Evolutionary conservation across 2,888 invertebrate species (phyloP), one percentile per base, ranked within the genome.

Genomic region (Leucophenga montana): DNA sequence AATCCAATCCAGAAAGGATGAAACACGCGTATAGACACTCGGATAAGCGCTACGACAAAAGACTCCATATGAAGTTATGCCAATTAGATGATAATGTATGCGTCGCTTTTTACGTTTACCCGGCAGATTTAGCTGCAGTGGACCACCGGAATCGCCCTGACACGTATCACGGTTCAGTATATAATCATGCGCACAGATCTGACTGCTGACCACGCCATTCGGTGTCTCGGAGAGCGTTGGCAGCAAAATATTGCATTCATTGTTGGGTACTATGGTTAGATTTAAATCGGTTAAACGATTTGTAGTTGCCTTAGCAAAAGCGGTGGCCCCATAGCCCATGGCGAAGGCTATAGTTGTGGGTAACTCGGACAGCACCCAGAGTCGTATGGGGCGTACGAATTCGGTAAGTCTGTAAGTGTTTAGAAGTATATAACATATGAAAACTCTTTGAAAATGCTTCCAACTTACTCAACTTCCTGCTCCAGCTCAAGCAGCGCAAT

Each of bases 261-360:
- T 77, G 46, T 88, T 88, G 3, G 82, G 70, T 14, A 88, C 75
- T 1, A 88, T 77, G 1, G 86, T 85, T 70, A 87, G 75, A 72
- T 86, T 86, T 3, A 87, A 73, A 65, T 86, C 78, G 1, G 87
- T 87, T 27, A 88, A 77, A 0, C 85, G 83, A 74, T 88, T 84
- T 0, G 89, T 85, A 61, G 79, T 80, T 22, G 77, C 73, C 66
- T 83, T 85, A 57, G 80, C 90, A 72, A 89, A 91, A 72, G 88
- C 85, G 0, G 90, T 90, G 70, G 89, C 89, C 0, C 93, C 93
- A 89, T 92, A 93, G 66, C 93, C 93, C 77, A 91, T 91, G 11
- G 93, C 92, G 14, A 91, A 90, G 0, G 90, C 91, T 72, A 87
- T 87, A 0, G 80, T 79, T 57, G 87, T 87, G 16, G 89, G 87